Conservation (phyloP, 2,113 vertebrate genomes). For the Athene cunicularia region DNA sequence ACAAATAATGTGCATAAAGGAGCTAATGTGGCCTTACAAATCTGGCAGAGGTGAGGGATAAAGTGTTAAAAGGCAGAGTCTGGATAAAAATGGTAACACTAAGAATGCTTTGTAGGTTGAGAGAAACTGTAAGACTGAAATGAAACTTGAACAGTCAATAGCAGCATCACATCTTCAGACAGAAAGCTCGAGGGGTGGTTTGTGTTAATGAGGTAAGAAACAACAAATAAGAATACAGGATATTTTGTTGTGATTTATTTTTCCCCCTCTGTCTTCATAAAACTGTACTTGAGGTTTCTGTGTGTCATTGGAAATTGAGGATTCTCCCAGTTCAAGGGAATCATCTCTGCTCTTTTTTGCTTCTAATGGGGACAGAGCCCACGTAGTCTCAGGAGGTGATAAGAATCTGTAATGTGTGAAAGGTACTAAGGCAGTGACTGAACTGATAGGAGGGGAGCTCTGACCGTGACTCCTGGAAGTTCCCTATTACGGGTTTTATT, state of each 20-base stretch:
- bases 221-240: background rate
- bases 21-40: background rate
- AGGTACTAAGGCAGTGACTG: background rate
- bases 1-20: background rate
- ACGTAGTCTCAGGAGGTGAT: background rate
- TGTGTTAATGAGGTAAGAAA: background rate
- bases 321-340: background rate
- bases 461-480: background rate
- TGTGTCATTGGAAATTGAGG: background rate
- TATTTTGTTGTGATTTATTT: background rate
- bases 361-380: background rate
- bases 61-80: background rate
- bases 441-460: background rate
- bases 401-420: background rate
- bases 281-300: background rate
- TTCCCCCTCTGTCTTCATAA: background rate
- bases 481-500: fast-evolving
- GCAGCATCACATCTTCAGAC: background rate
- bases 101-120: background rate
- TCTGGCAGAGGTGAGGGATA: background rate
- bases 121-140: background rate
- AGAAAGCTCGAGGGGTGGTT: background rate
- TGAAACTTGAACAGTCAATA: background rate
- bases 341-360: background rate
- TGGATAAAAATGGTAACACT: background rate